Percentiles rank a stretch among this genome's conserved stretches.
Evolutionary conservation across 2,797 vertebrate genomes (phyloP).

Genomic region (Adrianichthys oophorus): DNA sequence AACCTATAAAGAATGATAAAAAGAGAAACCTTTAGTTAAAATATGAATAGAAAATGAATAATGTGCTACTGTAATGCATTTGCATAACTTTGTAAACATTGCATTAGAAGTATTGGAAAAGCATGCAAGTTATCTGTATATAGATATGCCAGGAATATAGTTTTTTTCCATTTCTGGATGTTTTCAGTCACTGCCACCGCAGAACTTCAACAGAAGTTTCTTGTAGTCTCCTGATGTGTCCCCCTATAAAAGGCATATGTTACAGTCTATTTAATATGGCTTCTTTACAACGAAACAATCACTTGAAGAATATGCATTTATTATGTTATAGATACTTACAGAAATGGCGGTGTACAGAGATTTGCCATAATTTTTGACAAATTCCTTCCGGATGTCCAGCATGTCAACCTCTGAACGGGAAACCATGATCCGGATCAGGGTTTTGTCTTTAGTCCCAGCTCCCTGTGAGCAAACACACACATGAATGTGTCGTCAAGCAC

Average conservation of each 20-base stretch:
- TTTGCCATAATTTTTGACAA: slow-evolving; percentile 87
- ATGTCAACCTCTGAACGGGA: slow-evolving; percentile 93
- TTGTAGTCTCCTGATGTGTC: slow-evolving; percentile 98
- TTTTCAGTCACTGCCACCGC: slow-evolving; percentile 92
- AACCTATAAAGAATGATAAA: slow-evolving; percentile 26
- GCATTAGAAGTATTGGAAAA: slow-evolving; percentile 41
- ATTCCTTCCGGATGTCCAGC: slow-evolving; percentile 91
- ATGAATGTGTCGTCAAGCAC: neutral
- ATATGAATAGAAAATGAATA: slow-evolving; percentile 28
- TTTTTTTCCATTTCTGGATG: slow-evolving; percentile 4
- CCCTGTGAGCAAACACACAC: slow-evolving; percentile 74
- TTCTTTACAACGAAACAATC: neutral
- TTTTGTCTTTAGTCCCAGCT: slow-evolving; percentile 91
- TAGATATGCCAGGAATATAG: slow-evolving; percentile 29
- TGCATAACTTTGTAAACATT: slow-evolving; percentile 36
- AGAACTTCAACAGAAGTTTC: slow-evolving; percentile 94
- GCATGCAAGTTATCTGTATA: slow-evolving; percentile 48
- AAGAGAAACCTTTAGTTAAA: slow-evolving; percentile 29
- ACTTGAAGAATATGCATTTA: neutral
- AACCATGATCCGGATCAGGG: slow-evolving; percentile 95
- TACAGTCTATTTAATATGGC: no score
- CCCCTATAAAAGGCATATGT: slow-evolving; percentile 72
- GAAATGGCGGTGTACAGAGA: slow-evolving; percentile 91
- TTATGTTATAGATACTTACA: slow-evolving; percentile 75
- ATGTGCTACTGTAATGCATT: slow-evolving; percentile 7